Percentiles rank a stretch among this genome's conserved stretches.
phyloP scores from a whole-genome alignment of 2,797 vertebrate species.

The Coracias cyanogaster region DNA sequence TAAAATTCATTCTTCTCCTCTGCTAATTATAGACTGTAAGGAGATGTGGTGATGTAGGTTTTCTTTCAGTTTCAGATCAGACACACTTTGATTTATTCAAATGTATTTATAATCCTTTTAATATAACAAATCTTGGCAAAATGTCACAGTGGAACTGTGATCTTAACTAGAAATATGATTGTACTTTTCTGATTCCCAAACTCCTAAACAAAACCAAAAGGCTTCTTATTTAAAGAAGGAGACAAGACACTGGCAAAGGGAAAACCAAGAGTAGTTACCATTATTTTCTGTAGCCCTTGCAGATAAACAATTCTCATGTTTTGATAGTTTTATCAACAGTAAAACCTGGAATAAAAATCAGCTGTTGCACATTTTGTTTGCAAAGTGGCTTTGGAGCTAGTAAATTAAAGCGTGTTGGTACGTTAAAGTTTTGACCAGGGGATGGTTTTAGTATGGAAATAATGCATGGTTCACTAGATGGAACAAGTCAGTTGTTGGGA shows the following conservation, averaged over 20 bases:
- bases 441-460: background rate
- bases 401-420: background rate
- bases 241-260: background rate
- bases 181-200: background rate
- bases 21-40: background rate
- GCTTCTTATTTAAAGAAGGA: background rate
- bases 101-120: background rate
- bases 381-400: background rate
- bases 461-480: background rate
- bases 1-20: background rate
- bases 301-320: background rate
- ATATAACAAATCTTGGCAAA: background rate
- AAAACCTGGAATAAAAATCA: background rate
- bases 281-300: background rate
- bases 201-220: background rate
- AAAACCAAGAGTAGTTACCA: background rate
- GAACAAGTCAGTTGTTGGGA: background rate
- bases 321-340: background rate
- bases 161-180: background rate
- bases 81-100: background rate
- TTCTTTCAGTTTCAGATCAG: slow-evolving; percentile 35
- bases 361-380: background rate
- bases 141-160: background rate
- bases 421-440: background rate
- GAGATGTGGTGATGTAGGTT: slow-evolving; percentile 1